Evolutionary conservation across 2,888 invertebrate genomes (phyloP), one percentile per base, ranked within the genome.

Genomic region (Stenolophus ochropezus): DNA sequence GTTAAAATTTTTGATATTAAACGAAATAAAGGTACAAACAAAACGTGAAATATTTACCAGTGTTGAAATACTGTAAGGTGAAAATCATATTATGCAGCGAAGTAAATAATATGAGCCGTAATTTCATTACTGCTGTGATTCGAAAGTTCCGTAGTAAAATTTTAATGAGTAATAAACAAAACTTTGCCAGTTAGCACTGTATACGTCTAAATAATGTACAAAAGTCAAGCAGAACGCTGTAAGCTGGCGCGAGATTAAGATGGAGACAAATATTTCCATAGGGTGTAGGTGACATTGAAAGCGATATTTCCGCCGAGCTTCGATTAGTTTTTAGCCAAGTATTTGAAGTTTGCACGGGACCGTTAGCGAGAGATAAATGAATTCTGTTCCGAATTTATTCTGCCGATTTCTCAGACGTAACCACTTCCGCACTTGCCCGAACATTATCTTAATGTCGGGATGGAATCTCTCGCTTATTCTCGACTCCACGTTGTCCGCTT

Each of bases 371-470:
- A 58, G 77, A 77, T 77, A 61, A 61, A 61, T 61, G 61, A 53
- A 61, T 61, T 77, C 61, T 77, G 47, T 61, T 77, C 42, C 18
- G 77, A 77, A 77, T 77, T 77, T 61, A 77, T 77, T 77, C 61
- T 77, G 77, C 47, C 61, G 77, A 77, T 77, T 77, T 77, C 61
- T 77, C 77, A 77, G 61, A 77, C 77, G 42, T 77, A 77, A 77
- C 77, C 77, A 77, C 77, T 58, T 77, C 47, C 77, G 77, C 77
- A 77, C 77, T 77, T 61, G 61, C 77, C 8, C 61, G 77, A 77
- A 77, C 77, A 77, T 77, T 77, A 77, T 77, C 77, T 77, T 61
- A 77, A 77, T 77, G 77, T 77, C 61, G 8, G 69, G 23, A 73
- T 73, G 49, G 73, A 73, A 73, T 73, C 73, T 47, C 49, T 14